Base-by-base conservation (phyloP, 2,888 invertebrate species). In the Sialis lutaria region DNA sequence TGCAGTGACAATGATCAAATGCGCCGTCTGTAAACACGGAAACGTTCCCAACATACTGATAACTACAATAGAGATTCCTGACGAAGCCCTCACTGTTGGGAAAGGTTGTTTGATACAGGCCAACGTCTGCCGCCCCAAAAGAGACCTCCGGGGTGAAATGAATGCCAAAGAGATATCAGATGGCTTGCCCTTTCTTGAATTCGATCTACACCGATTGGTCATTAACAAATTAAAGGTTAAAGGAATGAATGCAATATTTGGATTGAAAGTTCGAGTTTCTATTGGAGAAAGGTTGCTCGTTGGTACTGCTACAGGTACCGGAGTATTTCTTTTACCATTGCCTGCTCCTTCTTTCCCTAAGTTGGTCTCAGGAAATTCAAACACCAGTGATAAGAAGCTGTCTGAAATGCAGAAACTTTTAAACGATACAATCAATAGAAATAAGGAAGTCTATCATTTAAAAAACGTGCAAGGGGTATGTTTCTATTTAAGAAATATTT, bases 141-240 rank as follows among this genome's bases (percentile, higher is more conserved):
- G 81, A 42, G 86, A 88, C 54, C 72, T 82, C 6, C 75, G 83
- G 8, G 83, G 87, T 0, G 93, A 93, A 66, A 72, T 82, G 1
- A 84, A 85, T 54, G 90, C 96, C 5, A 81, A 92, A 55, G 95
- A 96, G 67, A 88, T 97, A 50, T 93, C 93, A 1, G 89, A 96
- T 68, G 87, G 87, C 55, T 69, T 96, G 47, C 96, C 96, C 0
- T 96, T 96, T 68, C 66, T 96, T 47, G 96, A 97, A 64, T 96
- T 95, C 62, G 95, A 97, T 63, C 69, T 97, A 42, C 93, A 97
- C 64, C 79, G 89, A 50, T 75, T 93, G 54, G 67, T 96, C 35
- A 74, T 93, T 2, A 91, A 90, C 59, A 95, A 93, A 61, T 68
- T 96, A 3, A 80, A 87, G 64, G 85, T 93, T 52, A 89, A 89